Conservation (phyloP, 2,113 vertebrate genomes). For the Sorex araneus region DNA sequence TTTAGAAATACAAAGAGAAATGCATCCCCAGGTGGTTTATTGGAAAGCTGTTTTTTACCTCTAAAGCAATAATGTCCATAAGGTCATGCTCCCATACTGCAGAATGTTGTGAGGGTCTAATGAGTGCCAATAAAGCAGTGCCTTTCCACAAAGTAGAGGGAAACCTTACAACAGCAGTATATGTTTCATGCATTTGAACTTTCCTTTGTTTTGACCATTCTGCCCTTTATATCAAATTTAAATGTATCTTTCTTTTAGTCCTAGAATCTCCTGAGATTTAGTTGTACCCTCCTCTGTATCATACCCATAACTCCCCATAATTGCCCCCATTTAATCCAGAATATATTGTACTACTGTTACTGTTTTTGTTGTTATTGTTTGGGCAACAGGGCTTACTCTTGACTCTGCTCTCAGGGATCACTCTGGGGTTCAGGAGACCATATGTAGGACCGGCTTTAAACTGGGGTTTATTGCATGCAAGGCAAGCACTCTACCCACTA, state of each 20-base stretch:
- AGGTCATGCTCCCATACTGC: background rate
- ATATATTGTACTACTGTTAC: too few species aligned
- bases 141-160: background rate
- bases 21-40: background rate
- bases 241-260: background rate
- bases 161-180: background rate
- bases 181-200: background rate
- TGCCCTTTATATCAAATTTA: constrained; percentile 7
- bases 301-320: too few species aligned
- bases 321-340: too few species aligned
- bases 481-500: too few species aligned
- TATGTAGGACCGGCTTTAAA: too few species aligned
- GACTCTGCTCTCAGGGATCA: too few species aligned
- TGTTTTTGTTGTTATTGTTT: too few species aligned
- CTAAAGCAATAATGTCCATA: background rate
- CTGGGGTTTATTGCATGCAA: too few species aligned
- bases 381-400: too few species aligned
- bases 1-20: background rate
- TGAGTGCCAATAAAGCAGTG: background rate
- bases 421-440: too few species aligned
- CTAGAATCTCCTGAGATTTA: background rate
- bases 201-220: background rate
- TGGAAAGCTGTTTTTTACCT: background rate
- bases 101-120: background rate
- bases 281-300: background rate